A percentile compares a stretch with the other conserved stretches of the same genome.
Conservation (phyloP, 1,140 invertebrate genomes). For the Agraylea sexmaculata region DNA sequence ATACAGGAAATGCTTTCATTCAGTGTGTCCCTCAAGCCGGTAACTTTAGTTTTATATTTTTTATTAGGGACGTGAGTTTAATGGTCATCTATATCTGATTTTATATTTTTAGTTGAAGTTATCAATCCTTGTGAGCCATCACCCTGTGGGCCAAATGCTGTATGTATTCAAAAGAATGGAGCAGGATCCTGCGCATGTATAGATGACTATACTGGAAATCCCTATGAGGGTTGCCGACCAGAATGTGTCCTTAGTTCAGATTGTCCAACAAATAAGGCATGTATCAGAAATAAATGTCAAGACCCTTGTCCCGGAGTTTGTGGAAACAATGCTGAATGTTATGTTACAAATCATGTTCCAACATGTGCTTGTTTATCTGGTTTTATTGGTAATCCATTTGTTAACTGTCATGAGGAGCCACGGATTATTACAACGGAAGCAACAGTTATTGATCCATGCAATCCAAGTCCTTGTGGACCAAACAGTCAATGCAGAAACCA, state of each 20-base stretch:
- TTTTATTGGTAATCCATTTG: conserved; percentile 65
- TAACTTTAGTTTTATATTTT: conserved; percentile 1
- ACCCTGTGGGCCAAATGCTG: conserved; percentile 69
- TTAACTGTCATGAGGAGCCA: conserved; percentile 26
- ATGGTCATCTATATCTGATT: not conserved
- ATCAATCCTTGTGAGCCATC: conserved; percentile 58
- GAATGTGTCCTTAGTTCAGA: conserved; percentile 69
- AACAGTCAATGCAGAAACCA: conserved; percentile 48
- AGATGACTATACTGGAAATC: conserved; percentile 54
- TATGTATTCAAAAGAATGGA: conserved; percentile 50
- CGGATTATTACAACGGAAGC: conserved; percentile 6
- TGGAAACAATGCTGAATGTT: conserved; percentile 63
- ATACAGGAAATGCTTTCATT: conserved; percentile 52
- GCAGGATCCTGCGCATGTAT: conserved; percentile 58
- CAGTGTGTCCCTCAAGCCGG: conserved; percentile 35
- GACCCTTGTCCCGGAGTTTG: conserved; percentile 70
- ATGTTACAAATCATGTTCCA: conserved; percentile 62
- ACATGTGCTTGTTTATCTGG: conserved; percentile 62
- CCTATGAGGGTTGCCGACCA: conserved; percentile 58
- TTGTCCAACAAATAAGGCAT: conserved; percentile 58
- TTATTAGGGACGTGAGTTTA: not conserved
- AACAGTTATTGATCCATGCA: conserved; percentile 40
- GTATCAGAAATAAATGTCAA: conserved; percentile 60
- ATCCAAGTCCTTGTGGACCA: conserved; percentile 51
- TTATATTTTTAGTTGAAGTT: conserved; percentile 30